Evolutionary conservation across 2,888 invertebrate genomes (phyloP).

Genomic region (Pheosia gnoma): DNA sequence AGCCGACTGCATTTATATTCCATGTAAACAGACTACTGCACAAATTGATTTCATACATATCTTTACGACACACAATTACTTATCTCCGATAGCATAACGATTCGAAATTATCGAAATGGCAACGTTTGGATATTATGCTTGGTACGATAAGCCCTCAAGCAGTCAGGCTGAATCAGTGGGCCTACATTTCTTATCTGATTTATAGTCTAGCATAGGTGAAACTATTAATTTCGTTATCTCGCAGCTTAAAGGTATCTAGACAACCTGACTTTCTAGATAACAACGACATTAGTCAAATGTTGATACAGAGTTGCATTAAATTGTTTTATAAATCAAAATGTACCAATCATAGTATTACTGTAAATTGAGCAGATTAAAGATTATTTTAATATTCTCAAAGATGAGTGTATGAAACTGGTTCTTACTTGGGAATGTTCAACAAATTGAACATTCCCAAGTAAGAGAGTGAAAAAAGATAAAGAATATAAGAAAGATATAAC

Average conservation of each 20-base stretch:
- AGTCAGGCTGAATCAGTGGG: conserved; percentile 33
- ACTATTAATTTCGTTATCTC: conserved; percentile 43
- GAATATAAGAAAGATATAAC: no score
- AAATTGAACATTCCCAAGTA: no score
- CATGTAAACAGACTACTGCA: conserved; percentile 21
- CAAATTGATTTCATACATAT: conserved; percentile 30
- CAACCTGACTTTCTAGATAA: conserved; percentile 38
- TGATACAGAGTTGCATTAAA: background rate
- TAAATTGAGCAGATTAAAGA: background rate
- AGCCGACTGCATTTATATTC: conserved; percentile 26
- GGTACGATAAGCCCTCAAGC: conserved; percentile 8
- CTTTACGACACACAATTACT: conserved; percentile 27
- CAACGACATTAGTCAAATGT: conserved; percentile 1
- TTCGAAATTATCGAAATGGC: conserved; percentile 32
- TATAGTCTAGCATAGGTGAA: conserved; percentile 35
- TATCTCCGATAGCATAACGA: conserved; percentile 28
- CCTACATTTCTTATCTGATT: conserved; percentile 43
- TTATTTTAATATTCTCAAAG: no score
- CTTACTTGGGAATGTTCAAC: no score
- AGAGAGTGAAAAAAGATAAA: background rate
- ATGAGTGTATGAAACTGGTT: no score
- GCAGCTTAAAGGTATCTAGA: conserved; percentile 31
- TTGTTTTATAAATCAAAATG: background rate
- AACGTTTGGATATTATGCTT: conserved; percentile 21
- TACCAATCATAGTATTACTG: background rate